Evolutionary conservation across 2,113 vertebrate genomes (phyloP).

Genomic region (Myxocyprinus asiaticus): DNA sequence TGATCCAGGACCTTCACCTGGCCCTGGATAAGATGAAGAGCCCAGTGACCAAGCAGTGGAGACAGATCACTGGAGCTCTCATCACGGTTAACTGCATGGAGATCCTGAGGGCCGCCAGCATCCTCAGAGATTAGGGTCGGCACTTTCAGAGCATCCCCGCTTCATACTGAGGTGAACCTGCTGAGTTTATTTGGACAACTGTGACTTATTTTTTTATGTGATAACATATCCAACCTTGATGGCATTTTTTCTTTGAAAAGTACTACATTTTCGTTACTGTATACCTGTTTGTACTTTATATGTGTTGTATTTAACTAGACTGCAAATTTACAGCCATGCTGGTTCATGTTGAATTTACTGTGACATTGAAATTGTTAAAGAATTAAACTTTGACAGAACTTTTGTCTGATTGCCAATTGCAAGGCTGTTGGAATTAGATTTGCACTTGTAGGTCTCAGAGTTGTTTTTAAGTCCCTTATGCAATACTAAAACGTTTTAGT

Average conservation of each 20-base stretch:
- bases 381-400: background rate
- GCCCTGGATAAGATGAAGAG: slow-evolving; percentile 94
- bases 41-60: slow-evolving; percentile 90
- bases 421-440: background rate
- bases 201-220: background rate
- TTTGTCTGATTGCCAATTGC: background rate
- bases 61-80: slow-evolving; percentile 88
- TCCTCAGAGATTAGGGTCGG: slow-evolving; percentile 67
- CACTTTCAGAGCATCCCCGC: background rate
- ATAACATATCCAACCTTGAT: background rate
- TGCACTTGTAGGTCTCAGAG: background rate
- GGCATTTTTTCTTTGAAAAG: slow-evolving; percentile 9
- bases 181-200: background rate
- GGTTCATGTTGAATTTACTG: background rate
- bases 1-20: slow-evolving; percentile 92
- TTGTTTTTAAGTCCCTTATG: slow-evolving; percentile 11
- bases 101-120: slow-evolving; percentile 77
- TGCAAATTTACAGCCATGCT: background rate
- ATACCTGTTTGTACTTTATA: slow-evolving; percentile 5
- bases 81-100: slow-evolving; percentile 92
- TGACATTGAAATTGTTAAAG: background rate
- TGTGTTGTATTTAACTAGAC: background rate
- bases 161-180: background rate
- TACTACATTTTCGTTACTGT: slow-evolving; percentile 21
- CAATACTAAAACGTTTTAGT: background rate